phyloP scores from a whole-genome alignment of 2,888 invertebrate species.

The Eristalinus aeneus region DNA sequence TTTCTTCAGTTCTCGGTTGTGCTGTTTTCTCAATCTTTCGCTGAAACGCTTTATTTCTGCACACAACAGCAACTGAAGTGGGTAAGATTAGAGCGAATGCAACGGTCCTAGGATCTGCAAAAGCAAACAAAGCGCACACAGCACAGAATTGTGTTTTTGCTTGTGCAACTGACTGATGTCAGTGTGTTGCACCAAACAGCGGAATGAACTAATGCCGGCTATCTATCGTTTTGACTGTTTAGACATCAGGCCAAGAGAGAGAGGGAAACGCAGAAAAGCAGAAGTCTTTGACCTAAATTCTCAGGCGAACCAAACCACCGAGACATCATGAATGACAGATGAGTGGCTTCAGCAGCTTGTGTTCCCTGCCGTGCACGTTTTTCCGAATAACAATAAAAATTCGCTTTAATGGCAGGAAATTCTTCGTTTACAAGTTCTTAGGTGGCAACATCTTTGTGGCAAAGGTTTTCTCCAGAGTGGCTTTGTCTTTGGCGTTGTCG shows the following conservation, averaged over 20 bases:
- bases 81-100: constrained; percentile 42
- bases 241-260: background rate
- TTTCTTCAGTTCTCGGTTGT: background rate
- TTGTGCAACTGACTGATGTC: constrained; percentile 1
- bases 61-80: constrained; percentile 20
- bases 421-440: background rate
- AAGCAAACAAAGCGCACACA: constrained; percentile 7
- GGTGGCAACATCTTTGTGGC: background rate
- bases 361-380: background rate
- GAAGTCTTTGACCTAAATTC: constrained; percentile 53
- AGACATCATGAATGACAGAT: constrained; percentile 25
- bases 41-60: constrained; percentile 26
- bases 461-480: background rate
- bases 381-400: constrained; percentile 18
- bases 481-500: background rate
- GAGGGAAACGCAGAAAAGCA: background rate
- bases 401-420: background rate
- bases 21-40: constrained; percentile 3
- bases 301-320: constrained; percentile 26
- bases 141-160: background rate
- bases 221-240: background rate
- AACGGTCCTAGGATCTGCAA: constrained; percentile 10
- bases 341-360: background rate
- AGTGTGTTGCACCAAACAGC: background rate
- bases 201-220: background rate